These are phyloP conservation scores for Sycophila sp. DNA, from an alignment of 1,140 invertebrate species.

Conservation along the genomic window DNA sequence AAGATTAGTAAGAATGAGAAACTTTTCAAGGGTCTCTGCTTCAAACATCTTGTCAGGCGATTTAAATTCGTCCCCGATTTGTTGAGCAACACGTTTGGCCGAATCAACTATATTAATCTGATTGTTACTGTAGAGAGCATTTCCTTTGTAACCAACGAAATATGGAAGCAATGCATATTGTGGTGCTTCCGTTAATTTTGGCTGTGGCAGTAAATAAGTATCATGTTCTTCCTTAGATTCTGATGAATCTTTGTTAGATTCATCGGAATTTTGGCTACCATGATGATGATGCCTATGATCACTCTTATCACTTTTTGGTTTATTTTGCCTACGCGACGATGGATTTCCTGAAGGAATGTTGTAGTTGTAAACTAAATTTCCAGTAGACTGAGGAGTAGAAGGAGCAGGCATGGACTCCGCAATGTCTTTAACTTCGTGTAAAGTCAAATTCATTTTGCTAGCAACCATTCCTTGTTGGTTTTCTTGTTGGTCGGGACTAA, in stretches of 20 bases:
- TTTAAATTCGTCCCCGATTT: conserved; percentile 71
- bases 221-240: conserved; percentile 41
- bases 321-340: conserved; percentile 32
- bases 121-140: conserved; percentile 55
- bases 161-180: conserved; percentile 64
- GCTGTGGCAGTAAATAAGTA: conserved; percentile 57
- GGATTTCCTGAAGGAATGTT: conserved; percentile 53
- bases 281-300: neutral
- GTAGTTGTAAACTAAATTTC: conserved; percentile 70
- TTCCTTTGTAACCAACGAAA: conserved; percentile 67
- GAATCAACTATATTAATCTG: conserved; percentile 55
- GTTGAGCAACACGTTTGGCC: conserved; percentile 64
- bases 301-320: neutral
- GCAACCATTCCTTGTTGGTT: conserved; percentile 70
- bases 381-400: conserved; percentile 58
- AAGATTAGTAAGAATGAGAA: conserved; percentile 68
- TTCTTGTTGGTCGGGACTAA: conserved; percentile 66
- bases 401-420: conserved; percentile 14
- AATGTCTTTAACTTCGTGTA: conserved; percentile 51
- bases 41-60: conserved; percentile 67
- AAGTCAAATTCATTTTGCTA: conserved; percentile 69
- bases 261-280: conserved; percentile 9
- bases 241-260: neutral
- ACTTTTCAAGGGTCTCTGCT: conserved; percentile 71
- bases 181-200: conserved; percentile 61